Evolutionary conservation across 2,113 vertebrate genomes (phyloP), one percentile per base, ranked within the genome.

Genomic region (Takifugu flavidus): DNA sequence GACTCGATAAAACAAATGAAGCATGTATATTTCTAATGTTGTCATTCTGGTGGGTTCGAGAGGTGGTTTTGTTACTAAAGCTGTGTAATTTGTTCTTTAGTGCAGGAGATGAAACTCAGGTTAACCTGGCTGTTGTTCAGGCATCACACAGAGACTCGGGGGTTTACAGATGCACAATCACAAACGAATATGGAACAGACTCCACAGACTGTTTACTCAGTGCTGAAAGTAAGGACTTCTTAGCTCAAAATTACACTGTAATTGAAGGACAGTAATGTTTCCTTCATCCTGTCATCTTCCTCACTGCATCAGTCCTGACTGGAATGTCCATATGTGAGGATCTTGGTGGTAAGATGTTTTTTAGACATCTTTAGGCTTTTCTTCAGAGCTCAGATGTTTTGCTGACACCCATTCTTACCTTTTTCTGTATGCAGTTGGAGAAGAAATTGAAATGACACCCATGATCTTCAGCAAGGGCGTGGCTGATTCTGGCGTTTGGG

Each of bases 371-470:
- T 20, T 20, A 20, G 20, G 20, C 1, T 53, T 39, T 51, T 53
- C 14, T 13, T 10, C 12, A 25, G 27, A 27, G 6, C 45, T 56
- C 4, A 42, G 46, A 55, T 50, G 13, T 2, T 47, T 67, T 42
- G 62, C 29, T 59, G 0, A 58, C 27, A 39, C 0, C 1, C 3
- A 14, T 53, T 45, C 4, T 31, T 6, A 46, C 26, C n/a, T 14
- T 14, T 70, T 5, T 28, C 43, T 72, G 46, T 49, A 4, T 14
- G 5, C 88, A 98, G 97, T 94, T 71, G 96, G 97, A 75, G 96
- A 99, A 81, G 97, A 99, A 88, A 97, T 99, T 0, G 97, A 99
- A 90, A 95, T 98, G 96, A 96, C 93, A 0, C 95, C 95, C 25
- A 90, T 98, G 89, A 89, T 97, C 67, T 96, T 98, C 42, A 95